Base-by-base conservation (phyloP, 2,113 vertebrate species). In the Ciconia maguari region DNA sequence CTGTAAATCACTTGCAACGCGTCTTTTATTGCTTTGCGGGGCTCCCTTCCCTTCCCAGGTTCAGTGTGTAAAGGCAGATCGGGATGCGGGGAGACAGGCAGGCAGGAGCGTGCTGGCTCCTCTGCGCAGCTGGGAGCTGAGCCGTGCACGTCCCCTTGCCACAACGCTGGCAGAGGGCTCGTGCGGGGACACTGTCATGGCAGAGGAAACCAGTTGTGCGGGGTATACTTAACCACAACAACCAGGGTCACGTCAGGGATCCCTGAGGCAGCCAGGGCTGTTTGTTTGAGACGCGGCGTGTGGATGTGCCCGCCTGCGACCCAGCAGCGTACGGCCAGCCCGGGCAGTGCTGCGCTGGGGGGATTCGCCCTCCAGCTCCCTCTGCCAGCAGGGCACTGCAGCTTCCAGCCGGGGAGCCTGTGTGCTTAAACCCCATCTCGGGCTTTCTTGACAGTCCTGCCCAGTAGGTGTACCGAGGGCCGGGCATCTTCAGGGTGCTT, bases 131-230 rank as follows among this genome's bases (percentile, higher is more conserved):
- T 36, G 66, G 49, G 75, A 80, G n/a, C 62, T 21, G 52, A 83
- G 68, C 64, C 0, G 1, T 36, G 61, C 15, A 30, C 36, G 25
- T 34, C 20, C 46, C 51, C 38, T 44, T 7, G 24, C 30, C 5
- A 5, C 52, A 68, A 10, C 0, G 3, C 18, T 0, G 0, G 38
- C 55, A n/a, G 49, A 66, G 36, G 24, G 6, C 6, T 16, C 57
- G 46, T 21, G 44, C 3, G 30, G 55, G 13, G 22, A 70, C 13
- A 21, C 32, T 9, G 26, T 24, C 30, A 7, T 4, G 22, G 36
- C 48, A 32, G 70, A 81, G 19, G 30, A 89, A 78, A n/a, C 12
- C 61, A 44, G 29, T n/a, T 54, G 44, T 42, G 25, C 0, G 4
- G 38, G 6, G 8, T 69, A 9, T 10, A 21, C 24, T 20, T 21